These are phyloP conservation scores for Rotaria socialis DNA, from an alignment of 2,888 invertebrate genomes.

Conservation along the genomic window DNA sequence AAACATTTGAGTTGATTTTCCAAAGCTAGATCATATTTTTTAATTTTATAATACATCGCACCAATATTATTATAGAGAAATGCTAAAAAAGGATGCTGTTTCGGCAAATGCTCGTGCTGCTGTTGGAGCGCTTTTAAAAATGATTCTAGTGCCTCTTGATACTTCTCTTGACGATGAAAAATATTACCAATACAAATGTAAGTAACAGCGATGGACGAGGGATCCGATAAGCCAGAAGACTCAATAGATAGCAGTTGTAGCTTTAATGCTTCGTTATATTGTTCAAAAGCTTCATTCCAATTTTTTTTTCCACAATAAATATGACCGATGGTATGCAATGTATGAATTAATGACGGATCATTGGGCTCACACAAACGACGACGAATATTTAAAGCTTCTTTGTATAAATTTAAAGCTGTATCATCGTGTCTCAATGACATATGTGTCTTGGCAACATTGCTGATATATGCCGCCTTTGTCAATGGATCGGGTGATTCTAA, in stretches of 20 bases:
- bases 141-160: background rate
- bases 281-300: background rate
- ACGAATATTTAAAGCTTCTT: background rate
- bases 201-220: background rate
- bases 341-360: background rate
- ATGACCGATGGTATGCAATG: background rate
- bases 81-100: background rate
- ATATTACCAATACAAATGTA: background rate
- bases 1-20: background rate
- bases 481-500: background rate
- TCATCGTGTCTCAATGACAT: background rate
- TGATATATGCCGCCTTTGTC: background rate
- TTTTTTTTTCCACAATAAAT: background rate
- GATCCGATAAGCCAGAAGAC: background rate
- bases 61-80: background rate
- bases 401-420: background rate
- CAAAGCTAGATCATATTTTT: background rate
- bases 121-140: background rate
- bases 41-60: background rate
- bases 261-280: background rate
- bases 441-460: background rate
- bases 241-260: background rate
- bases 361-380: background rate
- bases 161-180: background rate
- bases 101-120: background rate